These are phyloP conservation scores for Tinamus guttatus DNA, from an alignment of 2,113 vertebrate species.

Conservation along the genomic window DNA sequence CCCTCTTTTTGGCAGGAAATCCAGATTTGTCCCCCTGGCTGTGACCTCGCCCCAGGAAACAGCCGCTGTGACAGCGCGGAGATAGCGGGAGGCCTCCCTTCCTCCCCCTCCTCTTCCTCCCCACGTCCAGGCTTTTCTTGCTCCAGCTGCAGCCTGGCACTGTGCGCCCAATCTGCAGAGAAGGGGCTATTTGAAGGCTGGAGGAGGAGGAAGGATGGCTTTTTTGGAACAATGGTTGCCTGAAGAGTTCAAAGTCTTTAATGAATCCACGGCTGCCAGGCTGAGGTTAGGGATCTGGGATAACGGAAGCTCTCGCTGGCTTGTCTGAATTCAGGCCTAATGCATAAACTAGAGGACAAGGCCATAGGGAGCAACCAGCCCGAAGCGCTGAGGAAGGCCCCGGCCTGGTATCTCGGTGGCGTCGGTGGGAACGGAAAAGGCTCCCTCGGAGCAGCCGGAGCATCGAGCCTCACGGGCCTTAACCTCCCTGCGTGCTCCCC, in stretches of 20 bases:
- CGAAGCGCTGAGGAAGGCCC: neutral
- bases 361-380: neutral
- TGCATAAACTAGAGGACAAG: neutral
- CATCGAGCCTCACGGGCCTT: neutral
- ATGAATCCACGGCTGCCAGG: neutral
- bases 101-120: neutral
- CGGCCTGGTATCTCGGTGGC: neutral
- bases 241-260: neutral
- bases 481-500: neutral
- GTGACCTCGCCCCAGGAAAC: neutral
- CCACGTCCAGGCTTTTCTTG: neutral
- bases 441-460: neutral
- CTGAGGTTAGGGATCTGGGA: neutral
- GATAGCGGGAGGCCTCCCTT: neutral
- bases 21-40: neutral
- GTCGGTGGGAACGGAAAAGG: neutral
- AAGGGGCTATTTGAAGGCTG: neutral
- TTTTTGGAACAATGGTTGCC: neutral
- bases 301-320: neutral
- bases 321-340: neutral
- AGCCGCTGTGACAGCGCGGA: neutral
- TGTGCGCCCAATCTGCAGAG: neutral
- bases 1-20: constrained; percentile 35
- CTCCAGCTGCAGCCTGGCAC: neutral
- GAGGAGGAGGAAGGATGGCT: neutral